Evolutionary conservation across 2,113 vertebrate species (phyloP).

Genomic region (Calyptommatus sinebrachiatus): DNA sequence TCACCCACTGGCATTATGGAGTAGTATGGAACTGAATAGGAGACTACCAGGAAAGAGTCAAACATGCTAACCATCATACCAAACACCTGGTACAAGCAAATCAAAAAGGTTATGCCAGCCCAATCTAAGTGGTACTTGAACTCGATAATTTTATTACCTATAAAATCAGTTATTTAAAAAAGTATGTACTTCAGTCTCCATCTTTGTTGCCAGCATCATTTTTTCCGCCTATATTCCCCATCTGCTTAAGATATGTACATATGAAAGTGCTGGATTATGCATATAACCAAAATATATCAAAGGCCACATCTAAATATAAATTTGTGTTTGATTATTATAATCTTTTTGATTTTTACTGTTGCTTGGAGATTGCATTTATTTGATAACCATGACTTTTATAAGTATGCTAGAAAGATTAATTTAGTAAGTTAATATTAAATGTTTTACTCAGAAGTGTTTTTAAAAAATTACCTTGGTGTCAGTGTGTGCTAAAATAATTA

Average conservation of each 20-base stretch:
- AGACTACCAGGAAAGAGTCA: too few species aligned
- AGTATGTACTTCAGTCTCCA: too few species aligned
- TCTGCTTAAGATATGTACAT: neutral
- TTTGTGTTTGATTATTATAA: constrained; percentile 1
- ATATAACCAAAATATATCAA: neutral
- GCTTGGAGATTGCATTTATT: constrained; percentile 15
- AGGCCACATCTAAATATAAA: neutral
- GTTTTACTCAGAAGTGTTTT: neutral
- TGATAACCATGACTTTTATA: neutral
- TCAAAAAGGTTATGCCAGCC: too few species aligned
- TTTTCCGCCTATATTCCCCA: neutral
- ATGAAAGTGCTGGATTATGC: neutral
- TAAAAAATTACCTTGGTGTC: neutral
- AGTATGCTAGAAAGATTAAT: constrained; percentile 10
- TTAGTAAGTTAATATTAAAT: constrained; percentile 10
- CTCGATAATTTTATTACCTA: too few species aligned
- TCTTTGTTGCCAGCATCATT: too few species aligned
- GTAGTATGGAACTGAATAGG: too few species aligned
- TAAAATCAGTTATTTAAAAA: too few species aligned
- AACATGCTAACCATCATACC: too few species aligned
- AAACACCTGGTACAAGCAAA: too few species aligned
- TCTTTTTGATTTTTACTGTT: neutral
- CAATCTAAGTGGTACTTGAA: too few species aligned
- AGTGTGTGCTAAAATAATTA: neutral
- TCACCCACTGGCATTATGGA: too few species aligned